Base-by-base conservation (phyloP, 2,113 vertebrate species). In the Ranitomeya imitator region DNA sequence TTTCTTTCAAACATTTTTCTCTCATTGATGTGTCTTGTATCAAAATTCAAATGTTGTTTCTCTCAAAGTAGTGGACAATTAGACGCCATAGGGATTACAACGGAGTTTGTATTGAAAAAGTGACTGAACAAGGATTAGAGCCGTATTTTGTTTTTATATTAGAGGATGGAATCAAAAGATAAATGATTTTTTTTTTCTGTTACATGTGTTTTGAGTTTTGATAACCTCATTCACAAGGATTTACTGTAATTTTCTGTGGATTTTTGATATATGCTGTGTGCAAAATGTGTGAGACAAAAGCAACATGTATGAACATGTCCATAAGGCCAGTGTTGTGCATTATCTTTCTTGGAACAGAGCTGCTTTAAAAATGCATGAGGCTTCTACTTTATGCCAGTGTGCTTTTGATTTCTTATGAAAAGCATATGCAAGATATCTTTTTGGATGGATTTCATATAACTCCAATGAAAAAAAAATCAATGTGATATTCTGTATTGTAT, bases 1-100 rank as follows among this genome's bases (percentile, higher is more conserved):
- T 67, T 83, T 52, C 60, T 13, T 83, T 65, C 63, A 83, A 37
- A 37, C 60, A 51, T 51, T 82, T 82, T 19, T 63, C 14, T 80
- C 54, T n/a, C 26, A 63, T 81, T 81, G 15, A 11, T 9, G 79
- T 60, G 7, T 54, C 45, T 80, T 23, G 31, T 7, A 80, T 60
- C 55, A 60, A 31, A 26, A 80, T 31, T 26, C 69, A 7, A 26
- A 71, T 16, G 26, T 31, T 0, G 13, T 16, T 45, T 51, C 45
- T 74, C 37, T 74, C 2, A 74, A 31, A 15, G 37, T 45, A 74
- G 31, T 74, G 23, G 71, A 45, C 69, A 74, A 74, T 74, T 74
- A 74, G 12, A 45, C 71, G 45, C 71, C 13, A 71, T 71, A 51
- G 71, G 37, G n/a, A 74, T 45, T 74, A 74, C 71, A 19, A 0